Base-by-base conservation (phyloP, 2,113 vertebrate genomes). In the Oncorhynchus nerka region DNA sequence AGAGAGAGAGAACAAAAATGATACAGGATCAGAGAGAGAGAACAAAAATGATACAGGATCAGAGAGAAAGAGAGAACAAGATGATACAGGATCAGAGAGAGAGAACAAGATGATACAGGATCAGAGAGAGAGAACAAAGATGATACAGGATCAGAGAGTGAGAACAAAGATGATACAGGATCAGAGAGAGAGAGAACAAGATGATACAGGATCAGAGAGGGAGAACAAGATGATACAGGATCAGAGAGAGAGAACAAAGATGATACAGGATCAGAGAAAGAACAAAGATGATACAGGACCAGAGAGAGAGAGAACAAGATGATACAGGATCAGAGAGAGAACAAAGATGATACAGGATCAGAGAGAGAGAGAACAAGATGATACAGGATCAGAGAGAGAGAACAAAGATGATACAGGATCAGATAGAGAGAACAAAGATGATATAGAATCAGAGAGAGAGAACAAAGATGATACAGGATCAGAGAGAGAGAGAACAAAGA, bases 271-370 rank as follows among this genome's bases (percentile, higher is more conserved):
- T 49, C 49, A 51, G 49, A 51, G 49, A 51, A 11, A 32, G 32
- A 49, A 11, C 73, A 57, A 24, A 34, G 2, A 24, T 16, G 30
- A 57, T 59, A 48, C 75, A 45, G 70, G 70, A 62, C 24, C 59
- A 73, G 57, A 73, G 34, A 34, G 34, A 34, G 34, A 34, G 7
- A 51, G 48, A 51, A 68, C 49, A 75, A 62, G 2, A 24, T 16
- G 30, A 57, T 64, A 39, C 75, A 45, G 70, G 51, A 62, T 39
- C 59, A 73, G 57, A 73, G 32, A 34, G 32, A 6, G 24, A 24
- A n/a, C n/a, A n/a, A 24, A 24, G 24, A 24, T 24, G 24, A 24
- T 24, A 24, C 24, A 24, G 24, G 24, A 24, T 24, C 24, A 24
- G 24, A 24, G 24, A 24, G 24, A 24, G 24, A 24, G 32, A 34